These are phyloP conservation scores for Pomatostomus ruficeps DNA, from an alignment of 2,113 vertebrate genomes.

Conservation along the genomic window DNA sequence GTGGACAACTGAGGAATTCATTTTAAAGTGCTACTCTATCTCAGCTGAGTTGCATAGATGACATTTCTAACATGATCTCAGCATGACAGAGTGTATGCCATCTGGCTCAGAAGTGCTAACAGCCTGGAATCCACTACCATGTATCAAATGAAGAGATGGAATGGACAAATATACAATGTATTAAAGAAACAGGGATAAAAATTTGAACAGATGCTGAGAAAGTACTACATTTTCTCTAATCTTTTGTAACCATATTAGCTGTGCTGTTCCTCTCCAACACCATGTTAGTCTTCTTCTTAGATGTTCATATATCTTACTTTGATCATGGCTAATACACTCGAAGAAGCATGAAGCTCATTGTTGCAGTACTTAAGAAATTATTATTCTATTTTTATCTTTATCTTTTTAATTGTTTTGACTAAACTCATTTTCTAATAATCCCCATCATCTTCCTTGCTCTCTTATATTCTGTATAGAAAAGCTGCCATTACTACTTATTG, in stretches of 20 bases:
- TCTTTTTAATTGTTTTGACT: conserved; percentile 35
- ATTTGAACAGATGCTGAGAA: background rate
- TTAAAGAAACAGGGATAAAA: conserved; percentile 12
- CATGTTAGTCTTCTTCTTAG: background rate
- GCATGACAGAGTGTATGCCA: conserved; percentile 50
- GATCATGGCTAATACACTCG: background rate
- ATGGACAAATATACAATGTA: conserved; percentile 17
- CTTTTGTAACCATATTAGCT: background rate
- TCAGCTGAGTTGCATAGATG: conserved; percentile 36
- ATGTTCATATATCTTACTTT: background rate
- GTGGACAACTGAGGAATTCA: background rate
- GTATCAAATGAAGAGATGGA: conserved; percentile 2
- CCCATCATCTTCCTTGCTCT: conserved; percentile 16
- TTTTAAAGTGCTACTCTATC: conserved; percentile 4
- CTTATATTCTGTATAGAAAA: conserved; percentile 17
- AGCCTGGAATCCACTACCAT: conserved; percentile 45
- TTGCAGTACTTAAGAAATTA: background rate
- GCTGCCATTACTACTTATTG: conserved; percentile 51
- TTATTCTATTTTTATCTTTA: conserved; percentile 43
- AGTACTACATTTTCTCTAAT: background rate
- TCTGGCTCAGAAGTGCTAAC: conserved; percentile 53
- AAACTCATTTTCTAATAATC: conserved; percentile 48
- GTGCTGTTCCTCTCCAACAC: background rate
- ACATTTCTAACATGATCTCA: conserved; percentile 60
- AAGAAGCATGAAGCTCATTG: background rate